Evolutionary conservation across 2,888 invertebrate species (phyloP).

Genomic region (Pseudococcus jackbeardsleyi): DNA sequence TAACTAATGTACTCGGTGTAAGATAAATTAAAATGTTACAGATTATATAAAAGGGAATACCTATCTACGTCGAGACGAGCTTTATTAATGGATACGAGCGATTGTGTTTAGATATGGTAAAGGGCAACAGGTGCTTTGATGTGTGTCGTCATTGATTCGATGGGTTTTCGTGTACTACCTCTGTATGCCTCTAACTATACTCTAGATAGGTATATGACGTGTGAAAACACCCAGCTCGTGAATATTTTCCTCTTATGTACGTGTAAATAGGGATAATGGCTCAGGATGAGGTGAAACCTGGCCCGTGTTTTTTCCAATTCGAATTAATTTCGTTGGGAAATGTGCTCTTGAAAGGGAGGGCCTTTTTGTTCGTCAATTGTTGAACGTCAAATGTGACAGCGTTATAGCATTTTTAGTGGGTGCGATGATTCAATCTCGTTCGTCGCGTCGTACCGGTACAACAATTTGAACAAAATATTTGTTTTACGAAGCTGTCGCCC

Average conservation of each 20-base stretch:
- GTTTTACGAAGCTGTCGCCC: slow-evolving; percentile 34
- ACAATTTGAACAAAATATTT: slow-evolving; percentile 37
- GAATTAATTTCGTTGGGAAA: slow-evolving; percentile 3
- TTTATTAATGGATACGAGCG: slow-evolving; percentile 5
- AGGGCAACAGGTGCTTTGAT: slow-evolving; percentile 34
- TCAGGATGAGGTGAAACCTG: background rate
- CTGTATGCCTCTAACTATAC: too few species aligned
- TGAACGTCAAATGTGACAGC: slow-evolving; percentile 36
- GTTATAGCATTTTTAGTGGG: slow-evolving; percentile 35
- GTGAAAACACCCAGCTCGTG: background rate
- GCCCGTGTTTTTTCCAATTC: background rate
- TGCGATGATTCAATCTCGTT: slow-evolving; percentile 45
- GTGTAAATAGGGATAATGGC: background rate
- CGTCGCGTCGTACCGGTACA: background rate
- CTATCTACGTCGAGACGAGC: background rate
- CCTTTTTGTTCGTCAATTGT: slow-evolving; percentile 34
- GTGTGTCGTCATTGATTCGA: slow-evolving; percentile 18
- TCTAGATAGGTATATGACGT: background rate
- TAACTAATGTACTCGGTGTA: background rate
- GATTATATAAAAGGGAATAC: background rate
- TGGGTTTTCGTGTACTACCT: background rate
- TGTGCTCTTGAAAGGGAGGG: background rate
- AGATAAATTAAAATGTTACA: background rate
- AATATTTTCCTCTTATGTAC: background rate
- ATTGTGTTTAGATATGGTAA: background rate